Base-by-base conservation (phyloP, 2,888 invertebrate species). In the Lasioglossum figueresi region DNA sequence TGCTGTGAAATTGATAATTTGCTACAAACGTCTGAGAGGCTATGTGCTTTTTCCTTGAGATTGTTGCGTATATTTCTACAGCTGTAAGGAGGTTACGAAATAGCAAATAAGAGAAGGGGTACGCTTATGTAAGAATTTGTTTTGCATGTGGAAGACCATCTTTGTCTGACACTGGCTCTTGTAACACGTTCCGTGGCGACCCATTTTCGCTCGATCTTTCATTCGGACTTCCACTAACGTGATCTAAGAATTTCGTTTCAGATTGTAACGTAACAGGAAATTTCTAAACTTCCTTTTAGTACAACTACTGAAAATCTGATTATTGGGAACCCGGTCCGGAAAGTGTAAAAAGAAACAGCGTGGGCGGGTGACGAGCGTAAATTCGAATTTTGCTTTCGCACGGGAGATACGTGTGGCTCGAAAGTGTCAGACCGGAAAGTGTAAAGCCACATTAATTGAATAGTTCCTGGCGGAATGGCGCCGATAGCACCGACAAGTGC, bases 391-490 rank as follows among this genome's bases (percentile, higher is more conserved):
- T n/a, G 14, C 23, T n/a, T 37, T 56, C 37, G 43, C 37, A 37
- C 5, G 19, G 68, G 19, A 52, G 66, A 14, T 2, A 34, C 23
- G 14, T 16, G 80, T 1, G n/a, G 4, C 23, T 40, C 43, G 80
- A 31, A n/a, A 16, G 34, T 10, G 56, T 16, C 27, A 45, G 56
- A 79, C 52, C 19, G 76, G 76, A 59, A 84, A 71, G 14, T 59
- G 79, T 71, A 73, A 79, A 82, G 52, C 72, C 59, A 45, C 59
- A 73, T 86, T 87, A 83, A 86, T 86, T 76, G 68, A 86, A 86
- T 77, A 71, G 63, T 80, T 87, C 52, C 45, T 72, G 34, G 43
- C 71, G 66, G 66, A 1, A 10, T n/a, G 63, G 68, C 63, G 79
- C 70, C 70, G 78, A 82, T 81, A 77, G 79, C 74, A 63, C 80